Conservation (phyloP, 2,113 vertebrate species). For the Irena cyanogastra region DNA sequence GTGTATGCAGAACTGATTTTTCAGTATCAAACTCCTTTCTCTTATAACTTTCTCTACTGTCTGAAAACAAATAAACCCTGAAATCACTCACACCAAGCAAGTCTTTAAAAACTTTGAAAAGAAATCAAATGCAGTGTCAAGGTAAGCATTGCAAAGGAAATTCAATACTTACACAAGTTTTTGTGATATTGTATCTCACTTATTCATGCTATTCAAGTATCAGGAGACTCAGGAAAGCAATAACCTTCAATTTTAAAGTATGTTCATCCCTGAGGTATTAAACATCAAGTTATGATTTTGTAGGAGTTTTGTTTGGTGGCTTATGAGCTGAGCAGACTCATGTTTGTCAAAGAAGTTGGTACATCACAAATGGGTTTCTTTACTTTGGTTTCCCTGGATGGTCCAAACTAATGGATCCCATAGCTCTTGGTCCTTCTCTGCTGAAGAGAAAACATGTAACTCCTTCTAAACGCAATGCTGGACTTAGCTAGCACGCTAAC, state of each 20-base stretch:
- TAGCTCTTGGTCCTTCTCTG: not conserved
- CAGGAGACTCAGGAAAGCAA: not conserved
- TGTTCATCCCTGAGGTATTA: not conserved
- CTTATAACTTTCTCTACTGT: not conserved
- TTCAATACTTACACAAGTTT: not conserved
- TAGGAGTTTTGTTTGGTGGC: not conserved
- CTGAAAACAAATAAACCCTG: not conserved
- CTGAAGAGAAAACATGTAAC: not conserved
- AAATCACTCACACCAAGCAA: not conserved
- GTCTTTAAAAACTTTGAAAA: not conserved
- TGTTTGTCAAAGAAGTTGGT: not conserved
- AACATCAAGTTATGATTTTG: not conserved
- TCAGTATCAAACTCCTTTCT: not conserved
- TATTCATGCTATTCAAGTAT: not conserved
- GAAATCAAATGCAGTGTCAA: not conserved
- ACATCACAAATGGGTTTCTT: not conserved
- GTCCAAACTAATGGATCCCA: not conserved
- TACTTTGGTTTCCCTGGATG: not conserved
- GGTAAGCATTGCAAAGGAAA: not conserved
- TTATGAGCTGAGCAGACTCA: not conserved
- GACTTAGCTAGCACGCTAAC: not conserved
- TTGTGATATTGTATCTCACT: not conserved
- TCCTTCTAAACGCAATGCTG: not conserved
- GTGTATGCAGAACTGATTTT: not conserved
- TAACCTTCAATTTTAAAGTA: not conserved